phyloP scores from a whole-genome alignment of 2,888 invertebrate species.

The Zele albiditarsus region DNA sequence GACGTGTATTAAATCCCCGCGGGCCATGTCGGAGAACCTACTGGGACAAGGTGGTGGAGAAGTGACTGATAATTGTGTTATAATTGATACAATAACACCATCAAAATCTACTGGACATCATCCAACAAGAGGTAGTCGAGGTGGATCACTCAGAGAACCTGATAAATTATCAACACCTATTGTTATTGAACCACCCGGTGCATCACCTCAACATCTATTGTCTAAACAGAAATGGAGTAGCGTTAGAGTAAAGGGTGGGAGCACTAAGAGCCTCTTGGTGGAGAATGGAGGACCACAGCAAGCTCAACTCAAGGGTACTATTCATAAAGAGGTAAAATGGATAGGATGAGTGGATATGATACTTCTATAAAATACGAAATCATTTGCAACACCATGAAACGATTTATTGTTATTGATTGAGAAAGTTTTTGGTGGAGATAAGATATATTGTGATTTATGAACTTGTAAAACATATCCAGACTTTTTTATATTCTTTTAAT shows the following conservation, averaged over 20 bases:
- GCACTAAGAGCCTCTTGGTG: conserved; percentile 69
- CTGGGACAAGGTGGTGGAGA: conserved; percentile 64
- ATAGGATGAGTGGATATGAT: not conserved
- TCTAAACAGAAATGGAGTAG: conserved; percentile 70
- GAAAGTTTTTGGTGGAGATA: not conserved
- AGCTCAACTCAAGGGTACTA: conserved; percentile 61
- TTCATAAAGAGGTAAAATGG: conserved; percentile 67
- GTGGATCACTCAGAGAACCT: conserved; percentile 64
- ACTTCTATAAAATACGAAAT: not conserved
- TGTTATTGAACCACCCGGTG: conserved; percentile 41
- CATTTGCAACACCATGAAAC: not conserved
- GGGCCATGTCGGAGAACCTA: conserved; percentile 69
- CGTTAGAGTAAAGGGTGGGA: conserved; percentile 68
- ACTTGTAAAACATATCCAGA: not conserved
- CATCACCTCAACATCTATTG: conserved; percentile 49
- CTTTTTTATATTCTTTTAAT: not conserved
- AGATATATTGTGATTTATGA: not conserved
- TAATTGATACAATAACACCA: conserved; percentile 31
- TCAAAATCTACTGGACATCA: conserved; percentile 39
- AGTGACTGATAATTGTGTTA: conserved; percentile 48
- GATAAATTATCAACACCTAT: conserved; percentile 60
- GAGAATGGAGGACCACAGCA: conserved; percentile 69
- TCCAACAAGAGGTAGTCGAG: conserved; percentile 51
- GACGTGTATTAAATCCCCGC: conserved; percentile 70
- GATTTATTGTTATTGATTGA: not conserved